A percentile compares a stretch with the other conserved stretches of the same genome.
Evolutionary conservation across 1,140 invertebrate species (phyloP).

Genomic region (Steinernema feltiae): DNA sequence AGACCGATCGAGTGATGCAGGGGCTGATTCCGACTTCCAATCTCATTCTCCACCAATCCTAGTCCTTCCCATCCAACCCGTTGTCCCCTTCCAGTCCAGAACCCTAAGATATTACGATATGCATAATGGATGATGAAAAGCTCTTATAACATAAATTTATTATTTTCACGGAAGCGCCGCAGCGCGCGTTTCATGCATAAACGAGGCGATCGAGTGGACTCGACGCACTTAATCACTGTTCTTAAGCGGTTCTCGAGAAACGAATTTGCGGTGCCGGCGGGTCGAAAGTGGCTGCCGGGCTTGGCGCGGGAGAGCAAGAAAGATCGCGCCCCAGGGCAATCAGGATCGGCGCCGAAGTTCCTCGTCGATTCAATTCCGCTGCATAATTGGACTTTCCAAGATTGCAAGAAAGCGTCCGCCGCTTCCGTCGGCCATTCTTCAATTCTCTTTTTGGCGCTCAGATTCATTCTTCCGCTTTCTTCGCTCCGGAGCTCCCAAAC

Average conservation of each 20-base stretch:
- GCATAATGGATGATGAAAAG: constrained; percentile 5
- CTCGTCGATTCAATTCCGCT: neutral
- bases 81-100: neutral
- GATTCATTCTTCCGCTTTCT: neutral
- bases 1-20: constrained; percentile 18
- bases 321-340: neutral
- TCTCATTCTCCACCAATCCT: constrained; percentile 24
- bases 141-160: constrained; percentile 3
- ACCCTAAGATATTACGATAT: neutral
- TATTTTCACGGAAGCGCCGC: neutral
- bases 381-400: constrained; percentile 5
- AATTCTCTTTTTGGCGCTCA: neutral
- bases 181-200: neutral
- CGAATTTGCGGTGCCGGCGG: neutral
- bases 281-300: neutral
- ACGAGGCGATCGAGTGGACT: neutral
- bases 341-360: neutral
- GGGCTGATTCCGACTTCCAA: constrained; percentile 16
- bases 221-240: neutral
- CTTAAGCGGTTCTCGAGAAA: neutral
- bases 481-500: neutral
- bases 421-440: constrained; percentile 2
- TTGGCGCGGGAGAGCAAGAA: neutral
- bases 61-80: neutral
- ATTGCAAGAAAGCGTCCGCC: neutral